Evolutionary conservation across 2,113 vertebrate genomes (phyloP), one percentile per base, ranked within the genome.

Genomic region (Mesoclemmys tuberculata): DNA sequence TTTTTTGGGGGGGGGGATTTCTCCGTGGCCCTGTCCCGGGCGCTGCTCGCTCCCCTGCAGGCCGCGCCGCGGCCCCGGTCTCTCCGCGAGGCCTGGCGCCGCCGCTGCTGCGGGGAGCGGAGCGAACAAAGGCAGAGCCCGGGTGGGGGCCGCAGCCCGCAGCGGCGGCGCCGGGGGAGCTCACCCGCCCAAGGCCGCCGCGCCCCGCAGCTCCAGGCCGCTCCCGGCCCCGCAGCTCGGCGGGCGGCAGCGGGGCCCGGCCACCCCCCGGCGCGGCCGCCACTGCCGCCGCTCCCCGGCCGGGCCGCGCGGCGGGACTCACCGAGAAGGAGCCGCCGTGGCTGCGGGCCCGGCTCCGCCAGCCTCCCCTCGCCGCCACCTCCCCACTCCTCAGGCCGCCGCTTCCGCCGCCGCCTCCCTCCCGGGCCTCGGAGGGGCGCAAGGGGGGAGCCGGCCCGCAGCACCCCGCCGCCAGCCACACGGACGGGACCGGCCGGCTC

Each of bases 81-180:
- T 56, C 88, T 93, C 84, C 46, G 55, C 89, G 29, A 89, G 95
- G 92, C 95, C 93, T 92, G 93, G 82, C 87, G 88, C 81, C 78
- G 90, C 88, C 86, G 85, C 90, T 35, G 85, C 82, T 83, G 90
- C 64, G 82, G 64, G 56, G 56, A 90, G 85, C 64, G 75, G 41
- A 31, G 77, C 90, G 52, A 93, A 96, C 95, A 96, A 96, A 96
- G 95, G 77, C 85, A 87, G 88, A 58, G 64, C 93, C 95, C 81
- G 64, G 88, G 41, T 94, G 90, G 85, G 92, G 92, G 90, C 90
- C 88, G 93, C 61, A 79, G 81, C 90, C 92, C 26, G 84, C 81
- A 79, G 46, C 1, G 44, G 19, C 38, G 80, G 86, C 48, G 14
- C 85, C 74, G 83, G 41, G 80, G 79, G 92, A 94, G 80, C 78